Evolutionary conservation across 2,888 invertebrate genomes (phyloP).

Genomic region (Dicyrtoma fusca): DNA sequence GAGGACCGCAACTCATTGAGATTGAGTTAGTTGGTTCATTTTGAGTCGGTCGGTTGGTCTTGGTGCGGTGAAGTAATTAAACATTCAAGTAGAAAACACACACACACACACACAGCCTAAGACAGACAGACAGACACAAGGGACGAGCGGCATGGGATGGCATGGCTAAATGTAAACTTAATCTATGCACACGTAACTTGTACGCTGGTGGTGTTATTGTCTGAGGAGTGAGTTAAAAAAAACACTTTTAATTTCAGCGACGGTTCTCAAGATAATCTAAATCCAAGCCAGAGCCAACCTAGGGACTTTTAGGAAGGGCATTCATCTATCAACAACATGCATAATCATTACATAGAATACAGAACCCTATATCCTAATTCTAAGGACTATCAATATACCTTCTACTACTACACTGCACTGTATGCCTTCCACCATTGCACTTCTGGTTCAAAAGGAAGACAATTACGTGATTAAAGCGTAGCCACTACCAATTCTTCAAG

Average conservation of each 20-base stretch:
- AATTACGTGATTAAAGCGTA: conserved; percentile 21
- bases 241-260: conserved; percentile 29
- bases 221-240: conserved; percentile 13
- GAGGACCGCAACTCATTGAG: conserved; percentile 1
- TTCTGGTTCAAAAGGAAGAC: not conserved
- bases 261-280: no score
- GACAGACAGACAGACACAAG: not conserved
- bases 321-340: no score
- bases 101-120: conserved; percentile 12
- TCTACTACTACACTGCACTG: no score
- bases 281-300: no score
- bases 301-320: no score
- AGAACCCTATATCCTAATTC: no score
- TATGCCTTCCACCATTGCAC: no score
- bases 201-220: not conserved
- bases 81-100: conserved; percentile 16
- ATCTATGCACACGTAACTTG: conserved; percentile 26
- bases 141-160: conserved; percentile 1
- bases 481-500: conserved; percentile 6
- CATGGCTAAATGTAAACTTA: conserved; percentile 26
- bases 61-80: conserved; percentile 34
- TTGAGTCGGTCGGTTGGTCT: no score
- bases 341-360: no score
- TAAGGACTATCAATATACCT: no score
- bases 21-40: conserved; percentile 7